A percentile compares a stretch with the other conserved stretches of the same genome.
Evolutionary conservation across 92 coral and sea anemone species (phyloP).

Genomic region (Palythoa grandiflora): DNA sequence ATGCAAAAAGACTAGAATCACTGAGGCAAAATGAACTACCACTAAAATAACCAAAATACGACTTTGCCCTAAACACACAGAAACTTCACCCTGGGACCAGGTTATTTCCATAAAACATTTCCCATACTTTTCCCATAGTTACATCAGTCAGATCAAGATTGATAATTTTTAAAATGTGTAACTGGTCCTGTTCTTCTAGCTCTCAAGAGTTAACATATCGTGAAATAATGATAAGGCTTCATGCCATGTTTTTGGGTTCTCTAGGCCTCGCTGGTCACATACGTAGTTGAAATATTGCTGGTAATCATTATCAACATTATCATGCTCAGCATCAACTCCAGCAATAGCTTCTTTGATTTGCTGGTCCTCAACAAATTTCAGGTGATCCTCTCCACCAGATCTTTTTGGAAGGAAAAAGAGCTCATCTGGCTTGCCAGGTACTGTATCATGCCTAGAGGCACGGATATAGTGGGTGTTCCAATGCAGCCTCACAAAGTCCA

Average conservation of each 20-base stretch:
- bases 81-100: slow-evolving; percentile 11
- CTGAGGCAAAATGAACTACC: neutral
- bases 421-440: slow-evolving; percentile 72
- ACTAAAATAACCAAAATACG: neutral
- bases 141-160: slow-evolving; percentile 6
- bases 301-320: neutral
- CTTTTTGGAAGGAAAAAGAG: slow-evolving; percentile 67
- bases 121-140: slow-evolving; percentile 10
- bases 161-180: neutral
- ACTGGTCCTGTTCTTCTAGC: neutral
- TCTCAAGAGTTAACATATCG: neutral
- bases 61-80: neutral
- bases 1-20: no score
- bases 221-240: neutral
- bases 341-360: neutral
- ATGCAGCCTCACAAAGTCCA: slow-evolving; percentile 67
- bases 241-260: neutral
- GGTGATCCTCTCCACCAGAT: neutral
- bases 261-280: neutral
- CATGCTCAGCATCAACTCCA: neutral
- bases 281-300: neutral
- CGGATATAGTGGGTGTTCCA: slow-evolving; percentile 77
- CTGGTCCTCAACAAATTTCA: neutral
- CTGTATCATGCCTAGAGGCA: slow-evolving; percentile 63
- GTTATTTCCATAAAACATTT: neutral